Evolutionary conservation across 2,113 vertebrate species (phyloP), one percentile per base, ranked within the genome.

Genomic region (Monopterus albus): DNA sequence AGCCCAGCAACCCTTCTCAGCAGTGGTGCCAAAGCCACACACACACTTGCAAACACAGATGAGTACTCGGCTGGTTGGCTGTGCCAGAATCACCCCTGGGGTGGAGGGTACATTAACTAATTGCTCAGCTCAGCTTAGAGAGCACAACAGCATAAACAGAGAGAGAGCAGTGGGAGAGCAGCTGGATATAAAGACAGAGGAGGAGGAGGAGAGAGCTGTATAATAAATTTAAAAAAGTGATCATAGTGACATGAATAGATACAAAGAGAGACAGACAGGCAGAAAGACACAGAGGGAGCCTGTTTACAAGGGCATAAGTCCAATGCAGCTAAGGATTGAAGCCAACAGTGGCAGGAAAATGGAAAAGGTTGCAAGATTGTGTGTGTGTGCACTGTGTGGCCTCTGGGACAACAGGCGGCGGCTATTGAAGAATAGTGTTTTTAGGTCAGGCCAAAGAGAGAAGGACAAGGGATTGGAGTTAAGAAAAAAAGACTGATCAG

Each of bases 21-120:
- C 9, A 43, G 17, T 74, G 5, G 42, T 38, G 78, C 87, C 81
- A 86, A 72, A 50, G 29, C 58, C 59, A 68, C 72, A 76, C 47
- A 58, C 26, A 40, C 36, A 40, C 36, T 65, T 8, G 23, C 69
- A 31, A 15, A 52, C 46, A 38, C 55, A 74, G 67, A 80, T 38
- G 23, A 74, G 23, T 51, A 42, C 70, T 84, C 13, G 38, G 42
- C 28, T 1, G 38, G 56, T 43, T 46, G 28, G 35, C 72, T 6
- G 64, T 74, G 84, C 81, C 82, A 88, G 69, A 74, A 64, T 82
- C 68, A 76, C 74, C 83, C 84, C 68, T 39, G 76, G 87, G 82
- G 75, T 79, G 65, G 68, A 82, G 81, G 84, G 70, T 78, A 81
- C 84, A 90, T 91, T 87, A 88, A 88, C 84, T 89, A 89, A 90